phyloP scores from a whole-genome alignment of 2,797 vertebrate species.

The Xiphorhynchus erythropygius region DNA sequence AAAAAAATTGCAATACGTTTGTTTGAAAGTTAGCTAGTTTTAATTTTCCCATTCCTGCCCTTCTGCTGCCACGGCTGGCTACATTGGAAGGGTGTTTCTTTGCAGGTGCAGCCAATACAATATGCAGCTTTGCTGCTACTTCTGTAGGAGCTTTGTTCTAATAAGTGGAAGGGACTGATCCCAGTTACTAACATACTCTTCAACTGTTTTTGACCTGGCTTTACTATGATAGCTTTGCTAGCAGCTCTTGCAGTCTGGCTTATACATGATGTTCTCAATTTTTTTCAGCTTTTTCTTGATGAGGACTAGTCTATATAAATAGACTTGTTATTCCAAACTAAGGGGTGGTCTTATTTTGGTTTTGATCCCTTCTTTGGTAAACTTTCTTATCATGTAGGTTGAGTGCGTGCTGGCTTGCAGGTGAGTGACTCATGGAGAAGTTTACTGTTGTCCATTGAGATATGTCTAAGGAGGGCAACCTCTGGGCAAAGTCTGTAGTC shows the following conservation, averaged over 20 bases:
- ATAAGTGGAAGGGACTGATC: not conserved
- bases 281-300: not conserved
- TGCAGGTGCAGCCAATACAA: not conserved
- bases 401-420: not conserved
- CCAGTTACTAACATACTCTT: not conserved
- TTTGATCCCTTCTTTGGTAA: not conserved
- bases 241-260: not conserved
- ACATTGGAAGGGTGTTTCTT: not conserved
- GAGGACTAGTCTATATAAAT: not conserved
- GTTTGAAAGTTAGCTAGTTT: not conserved
- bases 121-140: not conserved
- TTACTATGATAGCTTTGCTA: not conserved
- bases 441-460: not conserved
- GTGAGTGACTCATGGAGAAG: not conserved
- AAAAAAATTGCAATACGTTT: not conserved
- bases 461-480: not conserved
- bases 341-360: not conserved
- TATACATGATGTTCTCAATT: not conserved
- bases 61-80: not conserved
- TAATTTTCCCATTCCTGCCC: not conserved
- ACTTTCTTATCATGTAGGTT: not conserved
- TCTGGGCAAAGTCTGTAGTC: constrained; percentile 28
- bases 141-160: not conserved
- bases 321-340: not conserved
- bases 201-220: not conserved